These are phyloP conservation scores for Hirundichthys speculiger DNA, from an alignment of 2,113 vertebrate species.

Conservation along the genomic window DNA sequence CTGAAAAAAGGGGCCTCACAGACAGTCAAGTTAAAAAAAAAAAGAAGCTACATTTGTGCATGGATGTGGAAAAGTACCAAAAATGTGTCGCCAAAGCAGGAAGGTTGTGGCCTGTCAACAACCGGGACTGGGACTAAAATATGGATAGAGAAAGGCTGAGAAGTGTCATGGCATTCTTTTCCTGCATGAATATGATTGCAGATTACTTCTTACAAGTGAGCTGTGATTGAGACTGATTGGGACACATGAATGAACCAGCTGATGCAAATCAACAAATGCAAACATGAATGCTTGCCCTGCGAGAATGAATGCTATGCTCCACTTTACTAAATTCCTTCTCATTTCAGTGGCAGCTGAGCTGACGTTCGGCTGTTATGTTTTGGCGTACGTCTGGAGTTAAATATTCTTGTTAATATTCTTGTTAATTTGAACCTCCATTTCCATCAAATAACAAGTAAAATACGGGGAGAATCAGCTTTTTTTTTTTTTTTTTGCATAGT, in stretches of 20 bases:
- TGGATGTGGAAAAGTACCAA: too few relatives aligned
- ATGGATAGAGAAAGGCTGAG: constrained; percentile 1
- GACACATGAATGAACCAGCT: constrained; percentile 19
- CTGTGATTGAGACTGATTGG: constrained; percentile 30
- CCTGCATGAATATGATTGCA: constrained; percentile 16
- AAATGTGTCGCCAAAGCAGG: not conserved
- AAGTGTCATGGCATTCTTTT: not conserved
- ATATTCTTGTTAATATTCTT: too few relatives aligned
- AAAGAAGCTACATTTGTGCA: too few relatives aligned
- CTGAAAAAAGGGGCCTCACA: too few relatives aligned
- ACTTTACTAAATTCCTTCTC: constrained; percentile 16
- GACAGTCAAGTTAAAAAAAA: too few relatives aligned
- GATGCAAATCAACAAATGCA: constrained; percentile 22
- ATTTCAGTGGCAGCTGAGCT: constrained; percentile 1
- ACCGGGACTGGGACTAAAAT: not conserved
- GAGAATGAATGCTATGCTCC: constrained; percentile 1
- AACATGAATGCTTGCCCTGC: constrained; percentile 4
- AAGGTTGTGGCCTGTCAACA: not conserved
- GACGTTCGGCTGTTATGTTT: constrained; percentile 11
- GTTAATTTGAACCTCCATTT: not conserved
- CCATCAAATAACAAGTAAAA: too few relatives aligned
- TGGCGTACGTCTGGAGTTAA: constrained; percentile 5
- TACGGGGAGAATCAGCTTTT: too few relatives aligned
- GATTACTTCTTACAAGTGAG: constrained; percentile 8
- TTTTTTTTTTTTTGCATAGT: too few relatives aligned